phyloP scores from a whole-genome alignment of 64 coral and sea anemone species.

The Astreopora myriophthalma region DNA sequence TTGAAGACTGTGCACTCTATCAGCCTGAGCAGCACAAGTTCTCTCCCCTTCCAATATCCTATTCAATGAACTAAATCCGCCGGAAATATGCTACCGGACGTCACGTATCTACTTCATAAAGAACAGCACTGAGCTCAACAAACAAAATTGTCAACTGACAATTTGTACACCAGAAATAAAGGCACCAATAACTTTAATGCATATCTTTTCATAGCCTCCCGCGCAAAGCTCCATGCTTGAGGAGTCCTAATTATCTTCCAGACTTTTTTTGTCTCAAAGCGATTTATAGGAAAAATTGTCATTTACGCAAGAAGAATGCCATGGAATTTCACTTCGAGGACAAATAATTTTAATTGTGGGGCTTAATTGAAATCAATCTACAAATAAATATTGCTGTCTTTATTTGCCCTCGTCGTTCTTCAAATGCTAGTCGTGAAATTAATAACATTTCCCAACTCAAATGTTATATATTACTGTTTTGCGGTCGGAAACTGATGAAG shows the following conservation, averaged over 20 bases:
- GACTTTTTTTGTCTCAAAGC: too few species aligned
- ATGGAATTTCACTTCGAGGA: too few species aligned
- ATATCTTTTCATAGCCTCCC: not conserved
- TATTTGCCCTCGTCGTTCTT: too few species aligned
- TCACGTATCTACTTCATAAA: constrained; percentile 3
- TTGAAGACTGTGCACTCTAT: not conserved
- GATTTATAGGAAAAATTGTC: not conserved
- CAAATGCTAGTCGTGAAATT: not conserved
- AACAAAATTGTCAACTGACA: not conserved
- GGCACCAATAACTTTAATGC: not conserved
- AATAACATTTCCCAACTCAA: not conserved
- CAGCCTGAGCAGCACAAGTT: not conserved
- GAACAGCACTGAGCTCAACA: not conserved
- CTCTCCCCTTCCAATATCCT: not conserved
- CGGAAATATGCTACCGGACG: not conserved
- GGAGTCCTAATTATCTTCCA: not conserved
- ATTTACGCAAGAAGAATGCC: too few species aligned
- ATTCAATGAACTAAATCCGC: not conserved
- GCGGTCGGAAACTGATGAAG: not conserved
- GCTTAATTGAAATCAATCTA: not conserved
- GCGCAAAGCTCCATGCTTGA: not conserved
- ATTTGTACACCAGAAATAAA: not conserved
- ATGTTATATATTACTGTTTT: not conserved
- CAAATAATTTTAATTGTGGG: too few species aligned
- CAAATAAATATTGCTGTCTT: not conserved